Percentiles rank a stretch among this genome's conserved stretches.
Conservation (phyloP, 2,113 vertebrate genomes). For the Hipposideros armiger region DNA sequence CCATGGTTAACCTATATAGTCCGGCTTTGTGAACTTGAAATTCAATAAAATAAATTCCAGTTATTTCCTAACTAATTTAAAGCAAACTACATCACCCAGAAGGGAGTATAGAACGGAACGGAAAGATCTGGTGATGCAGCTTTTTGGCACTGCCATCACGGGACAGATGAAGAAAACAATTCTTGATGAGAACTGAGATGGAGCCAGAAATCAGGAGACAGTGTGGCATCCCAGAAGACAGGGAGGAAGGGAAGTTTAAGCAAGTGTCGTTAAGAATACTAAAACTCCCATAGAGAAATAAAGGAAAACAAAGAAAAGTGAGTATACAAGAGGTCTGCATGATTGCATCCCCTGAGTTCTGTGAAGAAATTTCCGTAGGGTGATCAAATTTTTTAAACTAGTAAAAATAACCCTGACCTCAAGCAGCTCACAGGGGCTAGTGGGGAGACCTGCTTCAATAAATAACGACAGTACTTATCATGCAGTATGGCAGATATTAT, state of each 20-base stretch:
- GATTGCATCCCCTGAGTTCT: neutral
- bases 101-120: neutral
- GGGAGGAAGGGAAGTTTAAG: neutral
- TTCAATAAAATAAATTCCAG: neutral
- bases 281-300: neutral
- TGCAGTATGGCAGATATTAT: neutral
- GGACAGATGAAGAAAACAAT: neutral
- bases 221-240: too few species aligned
- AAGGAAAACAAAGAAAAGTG: neutral
- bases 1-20: neutral
- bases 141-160: neutral
- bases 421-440: neutral
- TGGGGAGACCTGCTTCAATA: neutral
- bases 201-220: neutral
- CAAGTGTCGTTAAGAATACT: neutral
- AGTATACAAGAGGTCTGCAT: neutral
- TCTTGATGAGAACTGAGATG: neutral
- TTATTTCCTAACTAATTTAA: neutral
- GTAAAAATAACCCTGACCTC: neutral
- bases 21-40: neutral
- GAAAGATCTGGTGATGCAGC: neutral
- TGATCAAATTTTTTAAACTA: neutral
- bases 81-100: neutral
- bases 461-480: neutral
- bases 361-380: neutral